Evolutionary conservation across 2,888 invertebrate genomes (phyloP), one percentile per base, ranked within the genome.

Genomic region (Palloptera scutellata): DNA sequence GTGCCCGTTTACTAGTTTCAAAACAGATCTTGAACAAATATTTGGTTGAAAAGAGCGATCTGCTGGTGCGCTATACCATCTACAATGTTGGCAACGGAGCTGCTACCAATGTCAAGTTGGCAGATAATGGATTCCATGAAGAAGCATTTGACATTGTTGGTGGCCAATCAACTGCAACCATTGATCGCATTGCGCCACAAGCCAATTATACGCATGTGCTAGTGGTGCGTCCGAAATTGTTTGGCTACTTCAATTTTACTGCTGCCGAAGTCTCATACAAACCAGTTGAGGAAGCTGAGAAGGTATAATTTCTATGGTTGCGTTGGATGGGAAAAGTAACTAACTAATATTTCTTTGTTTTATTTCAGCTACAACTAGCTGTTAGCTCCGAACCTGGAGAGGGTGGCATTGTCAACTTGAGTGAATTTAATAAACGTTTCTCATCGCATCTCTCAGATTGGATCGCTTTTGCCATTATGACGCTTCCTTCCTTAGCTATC

Each of bases 401-500:
- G 86, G 97, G 97, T 73, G 93, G 93, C 65, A 96, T 98, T 79
- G 93, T 96, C 63, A 93, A 95, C 13, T 93, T 91, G 87, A 92
- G 89, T 78, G 97, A 98, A 85, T 98, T 93, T 81, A 96, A 97
- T 86, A 94, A 96, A 86, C 94, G 96, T 81, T 98, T 97, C 87
- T 98, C 98, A 2, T 96, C 97, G 0, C 98, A 98, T 86, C 92
- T 95, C 83, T 93, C 96, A 70, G 98, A 98, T 86, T 99, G 98
- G 99, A 88, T 92, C 64, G 95, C 97, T 40, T 99, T 99, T 82
- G 96, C 96, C 45, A 91, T 98, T 66, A 97, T 99, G 96, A 95
- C 97, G 40, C 87, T 97, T 72, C 97, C 98, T 6, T 96, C 97
- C 2, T 87, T 98, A 57, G 94, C 93, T 54, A 96, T 98, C 83